phyloP scores from a whole-genome alignment of 2,113 vertebrate species.

The Coptodon rendalli region DNA sequence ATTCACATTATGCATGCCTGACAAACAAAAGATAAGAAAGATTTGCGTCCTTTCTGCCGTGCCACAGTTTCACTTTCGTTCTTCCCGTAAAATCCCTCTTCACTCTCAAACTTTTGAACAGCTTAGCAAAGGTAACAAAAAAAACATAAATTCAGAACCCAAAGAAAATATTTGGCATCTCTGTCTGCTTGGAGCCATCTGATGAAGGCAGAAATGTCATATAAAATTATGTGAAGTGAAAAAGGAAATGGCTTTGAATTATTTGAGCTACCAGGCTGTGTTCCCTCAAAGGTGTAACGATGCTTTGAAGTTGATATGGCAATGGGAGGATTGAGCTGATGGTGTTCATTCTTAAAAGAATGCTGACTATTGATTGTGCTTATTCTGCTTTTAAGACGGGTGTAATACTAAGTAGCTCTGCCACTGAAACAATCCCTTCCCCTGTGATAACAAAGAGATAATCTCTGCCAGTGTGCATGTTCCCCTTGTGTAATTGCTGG shows the following conservation, averaged over 20 bases:
- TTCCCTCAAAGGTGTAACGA: background rate
- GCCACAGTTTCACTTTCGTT: background rate
- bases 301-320: background rate
- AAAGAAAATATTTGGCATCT: background rate
- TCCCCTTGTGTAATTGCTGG: background rate
- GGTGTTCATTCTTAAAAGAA: background rate
- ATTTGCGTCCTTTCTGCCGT: background rate
- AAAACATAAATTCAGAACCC: background rate
- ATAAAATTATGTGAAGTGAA: background rate
- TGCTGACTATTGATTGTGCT: background rate
- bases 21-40: background rate
- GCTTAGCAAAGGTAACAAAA: background rate
- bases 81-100: background rate
- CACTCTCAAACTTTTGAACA: background rate
- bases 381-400: background rate
- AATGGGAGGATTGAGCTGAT: background rate
- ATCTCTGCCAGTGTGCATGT: conserved; percentile 17
- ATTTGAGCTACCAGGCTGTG: background rate
- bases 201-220: background rate
- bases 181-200: background rate
- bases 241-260: background rate
- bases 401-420: background rate
- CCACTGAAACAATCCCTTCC: background rate
- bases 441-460: conserved; percentile 1
- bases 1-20: background rate